Evolutionary conservation across 2,888 invertebrate species (phyloP).

Genomic region (Trissolcus japonicus): DNA sequence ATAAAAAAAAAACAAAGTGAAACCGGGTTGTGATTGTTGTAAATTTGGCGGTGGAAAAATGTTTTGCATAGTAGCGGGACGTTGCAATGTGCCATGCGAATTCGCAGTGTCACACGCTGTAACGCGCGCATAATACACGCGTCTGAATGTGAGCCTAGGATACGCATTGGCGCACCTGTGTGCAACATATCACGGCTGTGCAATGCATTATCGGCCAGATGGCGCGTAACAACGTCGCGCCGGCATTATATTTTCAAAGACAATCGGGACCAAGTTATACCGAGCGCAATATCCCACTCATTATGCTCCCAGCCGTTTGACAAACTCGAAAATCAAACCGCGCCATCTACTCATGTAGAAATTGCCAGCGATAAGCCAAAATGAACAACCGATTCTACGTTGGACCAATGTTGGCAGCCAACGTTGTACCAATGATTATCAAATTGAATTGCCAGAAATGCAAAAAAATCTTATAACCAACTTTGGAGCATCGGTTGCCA

Average conservation of each 20-base stretch:
- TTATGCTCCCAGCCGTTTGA: conserved; percentile 45
- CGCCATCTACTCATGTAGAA: conserved; percentile 38
- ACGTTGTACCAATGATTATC: no score
- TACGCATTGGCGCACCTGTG: conserved; percentile 51
- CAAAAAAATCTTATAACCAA: no score
- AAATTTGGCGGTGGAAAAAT: no score
- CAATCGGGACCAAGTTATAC: conserved; percentile 38
- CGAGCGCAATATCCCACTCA: conserved; percentile 30
- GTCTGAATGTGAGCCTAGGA: conserved; percentile 46
- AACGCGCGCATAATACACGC: conserved; percentile 34
- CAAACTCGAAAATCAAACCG: conserved; percentile 39
- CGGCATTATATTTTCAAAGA: conserved; percentile 45
- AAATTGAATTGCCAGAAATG: no score
- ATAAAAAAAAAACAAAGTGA: no score
- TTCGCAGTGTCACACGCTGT: conserved; percentile 20
- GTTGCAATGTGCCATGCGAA: conserved; percentile 9
- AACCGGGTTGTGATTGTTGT: no score
- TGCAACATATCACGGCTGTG: conserved; percentile 41
- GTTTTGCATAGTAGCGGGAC: no score
- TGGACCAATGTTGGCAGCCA: no score
- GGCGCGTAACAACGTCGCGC: conserved; percentile 47
- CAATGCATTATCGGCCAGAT: conserved; percentile 43
- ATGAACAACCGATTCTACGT: no score
- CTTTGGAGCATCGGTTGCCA: no score
- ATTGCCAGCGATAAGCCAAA: no score